Evolutionary conservation across 2,797 vertebrate species (phyloP), one percentile per base, ranked within the genome.

Genomic region (Sandelia bainsii): DNA sequence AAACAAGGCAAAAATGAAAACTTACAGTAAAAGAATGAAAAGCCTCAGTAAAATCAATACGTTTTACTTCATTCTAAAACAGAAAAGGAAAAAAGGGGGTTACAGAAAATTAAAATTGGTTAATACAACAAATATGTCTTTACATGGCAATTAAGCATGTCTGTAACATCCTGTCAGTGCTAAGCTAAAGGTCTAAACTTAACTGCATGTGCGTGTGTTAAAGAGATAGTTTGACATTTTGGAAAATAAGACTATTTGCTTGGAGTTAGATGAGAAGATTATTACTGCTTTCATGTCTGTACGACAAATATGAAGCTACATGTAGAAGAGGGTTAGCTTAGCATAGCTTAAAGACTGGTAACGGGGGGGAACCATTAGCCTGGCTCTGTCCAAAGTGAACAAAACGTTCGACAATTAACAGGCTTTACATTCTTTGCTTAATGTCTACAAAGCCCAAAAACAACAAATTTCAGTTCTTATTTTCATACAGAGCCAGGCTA

Each of bases 21-120:
- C 95, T 95, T 95, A 95, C 95, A 95, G 94, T 62, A 94, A 95
- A 95, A 95, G 95, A 95, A 95, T 94, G 95, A 95, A 95, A 95
- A 94, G 95, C 94, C 89, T 95, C 95, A 92, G 90, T 94, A 95
- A 95, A 95, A 95, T 95, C 94, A 94, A 95, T 95, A 94, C 94
- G 95, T 93, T 95, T 95, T 92, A 95, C 95, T 94, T 95, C 95
- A 90, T 94, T 95, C 95, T 95, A 94, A 93, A 95, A 93, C 83
- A 86, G 90, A 93, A 94, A 87, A 85, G 83, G 82, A 82, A 90
- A 94, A 92, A 82, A 49, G 56, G 89, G 88, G 79, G 91, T 93
- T 92, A 93, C 88, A 90, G 87, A 91, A 93, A 93, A 91, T 90
- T 86, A 69, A 93, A 94, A 93, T 87, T 75, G 69, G 92, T 93